Conservation (phyloP, 1,140 invertebrate species). For the Calliphora vicina region DNA sequence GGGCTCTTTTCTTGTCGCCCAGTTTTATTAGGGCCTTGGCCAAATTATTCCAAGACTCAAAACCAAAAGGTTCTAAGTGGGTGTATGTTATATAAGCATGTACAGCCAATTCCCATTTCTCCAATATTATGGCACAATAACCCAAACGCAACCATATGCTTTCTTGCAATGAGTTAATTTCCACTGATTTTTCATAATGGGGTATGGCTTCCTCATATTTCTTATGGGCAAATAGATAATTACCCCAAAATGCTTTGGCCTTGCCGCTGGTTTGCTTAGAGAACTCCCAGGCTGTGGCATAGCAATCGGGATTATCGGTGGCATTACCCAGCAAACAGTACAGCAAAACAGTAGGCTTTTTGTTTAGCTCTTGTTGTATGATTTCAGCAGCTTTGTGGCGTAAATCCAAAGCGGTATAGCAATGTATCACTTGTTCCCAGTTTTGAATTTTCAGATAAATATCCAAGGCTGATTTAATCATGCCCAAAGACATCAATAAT, state of each 20-base stretch:
- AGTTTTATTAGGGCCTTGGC: slow-evolving; percentile 90
- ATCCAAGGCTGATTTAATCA: slow-evolving; percentile 86
- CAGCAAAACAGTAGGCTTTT: slow-evolving; percentile 83
- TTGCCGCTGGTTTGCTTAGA: slow-evolving; percentile 81
- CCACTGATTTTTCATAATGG: slow-evolving; percentile 81
- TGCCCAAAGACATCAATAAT: slow-evolving; percentile 80
- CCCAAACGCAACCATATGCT: slow-evolving; percentile 86
- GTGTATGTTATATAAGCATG: slow-evolving; percentile 88
- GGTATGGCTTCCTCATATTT: slow-evolving; percentile 79
- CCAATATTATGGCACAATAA: slow-evolving; percentile 79
- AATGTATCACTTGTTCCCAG: slow-evolving; percentile 94
- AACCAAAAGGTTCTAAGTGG: slow-evolving; percentile 85
- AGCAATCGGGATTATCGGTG: slow-evolving; percentile 81
- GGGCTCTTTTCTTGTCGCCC: slow-evolving; percentile 85
- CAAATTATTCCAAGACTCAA: slow-evolving; percentile 98
- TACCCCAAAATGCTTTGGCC: slow-evolving; percentile 84
- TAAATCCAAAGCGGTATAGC: slow-evolving; percentile 84
- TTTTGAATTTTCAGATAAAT: slow-evolving; percentile 80
- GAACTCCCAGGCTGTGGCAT: slow-evolving; percentile 90
- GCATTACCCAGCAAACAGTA: slow-evolving; percentile 85
- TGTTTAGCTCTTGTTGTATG: slow-evolving; percentile 81
- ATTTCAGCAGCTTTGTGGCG: slow-evolving; percentile 90
- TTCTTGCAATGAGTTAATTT: slow-evolving; percentile 86
- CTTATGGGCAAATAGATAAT: slow-evolving; percentile 78
- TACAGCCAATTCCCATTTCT: slow-evolving; percentile 85